Base-by-base conservation (phyloP, 2,888 invertebrate genomes). In the Griposia aprilina region DNA sequence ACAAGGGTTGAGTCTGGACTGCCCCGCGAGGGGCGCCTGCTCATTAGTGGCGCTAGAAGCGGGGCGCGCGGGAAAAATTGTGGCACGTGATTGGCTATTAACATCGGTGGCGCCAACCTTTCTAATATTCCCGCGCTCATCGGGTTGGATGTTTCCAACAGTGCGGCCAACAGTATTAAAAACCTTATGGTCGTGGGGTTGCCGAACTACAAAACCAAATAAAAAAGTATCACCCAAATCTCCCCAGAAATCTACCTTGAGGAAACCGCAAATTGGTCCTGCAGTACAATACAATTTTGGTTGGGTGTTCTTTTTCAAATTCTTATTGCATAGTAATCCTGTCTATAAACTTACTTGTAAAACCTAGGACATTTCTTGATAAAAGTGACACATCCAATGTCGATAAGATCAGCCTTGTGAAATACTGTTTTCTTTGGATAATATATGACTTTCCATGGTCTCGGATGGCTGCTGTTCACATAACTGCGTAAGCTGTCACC, bases 361-460 rank as follows among this genome's bases (percentile, higher is more conserved):
- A 81, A 50, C 3, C 82, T 73, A 0, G 95, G 96, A 59, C 95
- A 96, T 0, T 93, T 86, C 4, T 83, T 91, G 2, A 96, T 86
- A 63, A 95, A 95, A 0, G 94, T 88, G 0, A 82, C 59, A 78
- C 95, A 96, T 4, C 96, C 96, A 48, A 69, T 88, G 41, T 95
- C 93, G 1, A 96, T 94, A 0, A 96, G 91, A 17, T 94, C 94
- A 0, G 93, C 87, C 80, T 95, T 95, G n/a, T 68, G 89, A 63
- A 96, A 95, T 1, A 95, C 50, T 0, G 95, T 91, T 52, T 91
- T 92, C 65, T 92, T 94, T 0, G 96, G 96, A 74, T 94, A 96
- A 60, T 90, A 95, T 0, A 93, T 83, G 1, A 94, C 93, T 57
- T 76, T 89, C 85, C 89, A 89, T 0, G 94, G 94, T 50, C 78